These are phyloP conservation scores for Gymnocypris eckloni DNA, from an alignment of 2,797 vertebrate species.

Conservation along the genomic window DNA sequence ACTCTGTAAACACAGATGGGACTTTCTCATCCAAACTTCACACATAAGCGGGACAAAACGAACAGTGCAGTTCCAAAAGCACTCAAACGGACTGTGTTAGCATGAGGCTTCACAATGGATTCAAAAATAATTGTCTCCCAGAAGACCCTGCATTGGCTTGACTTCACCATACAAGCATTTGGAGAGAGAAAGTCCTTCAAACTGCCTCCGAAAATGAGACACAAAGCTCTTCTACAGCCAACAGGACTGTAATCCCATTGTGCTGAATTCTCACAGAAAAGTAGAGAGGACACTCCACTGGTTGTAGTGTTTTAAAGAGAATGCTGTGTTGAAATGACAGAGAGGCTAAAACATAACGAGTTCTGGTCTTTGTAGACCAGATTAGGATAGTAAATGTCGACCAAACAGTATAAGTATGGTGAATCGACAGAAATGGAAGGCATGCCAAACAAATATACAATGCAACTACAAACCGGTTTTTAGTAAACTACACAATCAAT, in stretches of 20 bases:
- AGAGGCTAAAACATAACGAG: constrained; percentile 15
- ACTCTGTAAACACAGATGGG: constrained; percentile 49
- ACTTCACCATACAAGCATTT: constrained; percentile 45
- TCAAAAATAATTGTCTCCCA: constrained; percentile 68
- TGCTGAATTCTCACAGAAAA: constrained; percentile 23
- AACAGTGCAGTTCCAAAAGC: constrained; percentile 54
- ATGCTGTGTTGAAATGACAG: constrained; percentile 16
- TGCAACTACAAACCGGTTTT: neutral
- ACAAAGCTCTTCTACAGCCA: constrained; percentile 26
- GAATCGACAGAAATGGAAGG: neutral
- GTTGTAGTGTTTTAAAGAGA: constrained; percentile 36
- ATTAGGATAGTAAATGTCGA: neutral
- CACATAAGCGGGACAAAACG: constrained; percentile 58
- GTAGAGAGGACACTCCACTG: constrained; percentile 27
- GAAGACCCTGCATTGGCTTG: constrained; percentile 60
- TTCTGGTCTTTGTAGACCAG: constrained; percentile 31
- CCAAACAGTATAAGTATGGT: neutral
- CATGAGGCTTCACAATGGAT: constrained; percentile 62
- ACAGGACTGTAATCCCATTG: constrained; percentile 20
- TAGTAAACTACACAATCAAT: neutral
- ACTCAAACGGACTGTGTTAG: constrained; percentile 59
- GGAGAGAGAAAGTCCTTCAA: constrained; percentile 50
- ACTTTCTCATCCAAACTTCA: constrained; percentile 54
- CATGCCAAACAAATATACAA: neutral
- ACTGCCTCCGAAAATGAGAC: constrained; percentile 48